Base-by-base conservation (phyloP, 2,888 invertebrate species). In the Drosophila acutilabella region DNA sequence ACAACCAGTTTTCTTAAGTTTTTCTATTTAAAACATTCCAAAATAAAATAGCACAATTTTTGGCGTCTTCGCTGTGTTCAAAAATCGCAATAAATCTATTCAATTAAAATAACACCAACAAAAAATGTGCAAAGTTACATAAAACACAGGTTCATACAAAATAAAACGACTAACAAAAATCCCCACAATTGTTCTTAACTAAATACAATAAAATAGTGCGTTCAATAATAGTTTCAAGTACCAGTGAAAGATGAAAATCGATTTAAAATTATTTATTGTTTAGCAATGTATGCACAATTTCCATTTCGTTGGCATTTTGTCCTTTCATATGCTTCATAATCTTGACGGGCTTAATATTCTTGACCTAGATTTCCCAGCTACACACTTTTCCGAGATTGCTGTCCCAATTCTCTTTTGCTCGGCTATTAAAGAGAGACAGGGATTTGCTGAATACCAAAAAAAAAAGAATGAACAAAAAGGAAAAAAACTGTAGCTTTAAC, bases 1-100 rank as follows among this genome's bases (percentile, higher is more conserved):
- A 85, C 79, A 82, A 78, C 76, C 88, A 86, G 87, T 81, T 83
- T 85, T 88, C 87, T 77, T 72, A 79, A 71, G 78, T 73, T 86
- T 82, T 83, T 81, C 71, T 79, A 81, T 73, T 68, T 75, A 68
- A 68, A 68, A 64, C 67, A 69, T 64, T 68, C 70, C 38, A 69
- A 80, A 65, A 72, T 77, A 69, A 64, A 79, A 71, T 74, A 71
- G 71, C 33, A 42, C 51, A 56, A 72, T 57, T 74, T 70, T 68
- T 23, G 58, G 50, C 69, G 54, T 69, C 44, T 58, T 41, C 54
- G 67, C 80, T 74, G 66, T 67, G 38, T 60, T 74, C 51, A 33
- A 69, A 64, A 59, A 42, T 60, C 40, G 10, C 10, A 52, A 33
- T 40, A 57, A 62, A 60, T 53, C 45, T 59, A 66, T 36, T 56